These are phyloP conservation scores for Ormyrus nitidulus DNA, from an alignment of 2,888 invertebrate species.

Conservation along the genomic window DNA sequence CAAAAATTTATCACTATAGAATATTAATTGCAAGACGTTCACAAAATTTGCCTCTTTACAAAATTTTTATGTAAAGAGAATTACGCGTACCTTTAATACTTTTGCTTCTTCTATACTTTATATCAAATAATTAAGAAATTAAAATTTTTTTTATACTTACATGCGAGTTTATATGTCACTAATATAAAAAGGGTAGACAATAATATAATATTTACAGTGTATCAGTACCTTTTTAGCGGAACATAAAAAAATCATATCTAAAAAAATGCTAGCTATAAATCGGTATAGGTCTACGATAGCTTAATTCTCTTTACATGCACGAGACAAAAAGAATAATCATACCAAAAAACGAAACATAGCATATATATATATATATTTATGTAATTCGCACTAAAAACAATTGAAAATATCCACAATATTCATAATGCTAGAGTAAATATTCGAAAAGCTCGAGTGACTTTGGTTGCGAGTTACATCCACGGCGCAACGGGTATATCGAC, in stretches of 20 bases:
- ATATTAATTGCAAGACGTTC: slow-evolving; percentile 39
- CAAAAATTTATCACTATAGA: slow-evolving; percentile 42
- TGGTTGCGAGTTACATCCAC: neutral
- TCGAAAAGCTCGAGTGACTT: slow-evolving; percentile 20
- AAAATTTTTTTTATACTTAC: no score
- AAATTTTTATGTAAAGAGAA: slow-evolving; percentile 52
- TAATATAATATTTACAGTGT: no score
- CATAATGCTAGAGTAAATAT: slow-evolving; percentile 26
- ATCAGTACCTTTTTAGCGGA: no score
- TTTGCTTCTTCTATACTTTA: no score
- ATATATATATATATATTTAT: neutral
- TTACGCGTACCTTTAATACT: slow-evolving; percentile 4
- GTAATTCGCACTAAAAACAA: slow-evolving; percentile 11
- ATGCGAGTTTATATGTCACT: no score
- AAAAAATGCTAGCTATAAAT: no score
- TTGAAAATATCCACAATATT: slow-evolving; percentile 33
- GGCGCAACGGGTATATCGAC: slow-evolving; percentile 7
- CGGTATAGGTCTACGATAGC: neutral
- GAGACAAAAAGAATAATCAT: slow-evolving; percentile 23
- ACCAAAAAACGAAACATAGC: slow-evolving; percentile 16
- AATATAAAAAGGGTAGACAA: no score
- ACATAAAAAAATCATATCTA: no score
- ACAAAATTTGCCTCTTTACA: slow-evolving; percentile 3
- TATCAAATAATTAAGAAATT: no score
- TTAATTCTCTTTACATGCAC: slow-evolving; percentile 22